These are phyloP conservation scores for Tympanoctomys barrerae DNA, from an alignment of 2,797 vertebrate genomes.

Conservation along the genomic window DNA sequence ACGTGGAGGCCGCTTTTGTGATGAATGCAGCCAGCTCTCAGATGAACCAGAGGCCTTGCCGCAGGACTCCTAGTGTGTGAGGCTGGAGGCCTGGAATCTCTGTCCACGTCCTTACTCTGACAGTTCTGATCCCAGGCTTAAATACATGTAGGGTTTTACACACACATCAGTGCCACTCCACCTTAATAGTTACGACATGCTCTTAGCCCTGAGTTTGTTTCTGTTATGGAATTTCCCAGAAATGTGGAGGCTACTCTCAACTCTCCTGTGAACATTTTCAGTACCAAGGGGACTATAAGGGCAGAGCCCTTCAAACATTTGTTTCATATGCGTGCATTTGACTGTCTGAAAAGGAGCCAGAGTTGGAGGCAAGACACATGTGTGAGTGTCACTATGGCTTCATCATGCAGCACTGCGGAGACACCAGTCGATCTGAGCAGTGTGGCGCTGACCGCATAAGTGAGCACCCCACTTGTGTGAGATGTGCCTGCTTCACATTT, in stretches of 20 bases:
- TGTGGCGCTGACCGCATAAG: background rate
- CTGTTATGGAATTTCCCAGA: background rate
- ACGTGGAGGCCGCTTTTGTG: background rate
- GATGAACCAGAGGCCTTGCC: background rate
- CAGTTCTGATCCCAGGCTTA: background rate
- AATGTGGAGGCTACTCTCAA: background rate
- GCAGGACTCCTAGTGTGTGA: background rate
- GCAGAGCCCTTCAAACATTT: background rate
- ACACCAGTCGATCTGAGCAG: slow-evolving; percentile 34
- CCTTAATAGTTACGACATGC: background rate
- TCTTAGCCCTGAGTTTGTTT: background rate
- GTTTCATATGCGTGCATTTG: background rate
- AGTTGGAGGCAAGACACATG: background rate
- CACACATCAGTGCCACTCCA: background rate
- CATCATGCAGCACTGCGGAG: background rate
- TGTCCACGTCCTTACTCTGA: background rate
- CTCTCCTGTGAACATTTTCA: background rate
- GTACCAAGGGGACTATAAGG: background rate
- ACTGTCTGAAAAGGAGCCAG: background rate
- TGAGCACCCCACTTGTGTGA: background rate
- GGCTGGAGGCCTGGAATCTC: background rate
- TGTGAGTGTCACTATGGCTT: background rate
- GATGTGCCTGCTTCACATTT: background rate
- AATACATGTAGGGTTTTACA: background rate
- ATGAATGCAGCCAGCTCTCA: slow-evolving; percentile 42